A percentile compares a stretch with the other conserved stretches of the same genome.
phyloP scores from a whole-genome alignment of 2,888 invertebrate species.

The Torymus auratus region DNA sequence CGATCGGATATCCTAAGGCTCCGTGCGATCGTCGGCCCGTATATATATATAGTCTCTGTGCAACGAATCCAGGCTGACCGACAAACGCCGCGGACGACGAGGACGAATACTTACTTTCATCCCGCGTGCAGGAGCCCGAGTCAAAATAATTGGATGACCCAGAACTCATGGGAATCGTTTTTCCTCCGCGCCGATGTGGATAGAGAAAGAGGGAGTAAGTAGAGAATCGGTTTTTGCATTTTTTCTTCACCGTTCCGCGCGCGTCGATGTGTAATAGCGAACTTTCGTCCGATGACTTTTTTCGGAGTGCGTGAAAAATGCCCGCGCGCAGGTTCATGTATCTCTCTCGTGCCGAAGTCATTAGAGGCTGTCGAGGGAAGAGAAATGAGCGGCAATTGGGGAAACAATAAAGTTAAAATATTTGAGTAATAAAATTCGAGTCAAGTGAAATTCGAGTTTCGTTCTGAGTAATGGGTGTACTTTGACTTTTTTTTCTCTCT shows the following conservation, averaged over 20 bases:
- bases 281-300: neutral
- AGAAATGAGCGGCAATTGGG: constrained; percentile 4
- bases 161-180: neutral
- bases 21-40: constrained; percentile 15
- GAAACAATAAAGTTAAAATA: too few relatives aligned
- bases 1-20: neutral
- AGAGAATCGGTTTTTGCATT: too few relatives aligned
- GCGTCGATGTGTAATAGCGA: too few relatives aligned
- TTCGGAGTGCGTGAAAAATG: neutral
- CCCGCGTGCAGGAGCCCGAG: neutral
- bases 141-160: constrained; percentile 38
- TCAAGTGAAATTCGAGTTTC: neutral
- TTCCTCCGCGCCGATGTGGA: too few relatives aligned
- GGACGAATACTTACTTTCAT: constrained; percentile 28
- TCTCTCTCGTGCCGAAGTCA: constrained; percentile 2
- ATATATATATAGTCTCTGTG: neutral
- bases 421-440: too few relatives aligned
- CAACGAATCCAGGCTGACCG: constrained; percentile 19
- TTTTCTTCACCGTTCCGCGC: too few relatives aligned
- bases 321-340: neutral
- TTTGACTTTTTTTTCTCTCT: too few relatives aligned
- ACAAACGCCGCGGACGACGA: constrained; percentile 18
- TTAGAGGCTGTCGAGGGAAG: neutral
- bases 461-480: neutral
- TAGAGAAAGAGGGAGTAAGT: too few relatives aligned